A percentile compares a stretch with the other conserved stretches of the same genome.
Conservation (phyloP, 64 coral and sea anemone species). For the Porites lutea region DNA sequence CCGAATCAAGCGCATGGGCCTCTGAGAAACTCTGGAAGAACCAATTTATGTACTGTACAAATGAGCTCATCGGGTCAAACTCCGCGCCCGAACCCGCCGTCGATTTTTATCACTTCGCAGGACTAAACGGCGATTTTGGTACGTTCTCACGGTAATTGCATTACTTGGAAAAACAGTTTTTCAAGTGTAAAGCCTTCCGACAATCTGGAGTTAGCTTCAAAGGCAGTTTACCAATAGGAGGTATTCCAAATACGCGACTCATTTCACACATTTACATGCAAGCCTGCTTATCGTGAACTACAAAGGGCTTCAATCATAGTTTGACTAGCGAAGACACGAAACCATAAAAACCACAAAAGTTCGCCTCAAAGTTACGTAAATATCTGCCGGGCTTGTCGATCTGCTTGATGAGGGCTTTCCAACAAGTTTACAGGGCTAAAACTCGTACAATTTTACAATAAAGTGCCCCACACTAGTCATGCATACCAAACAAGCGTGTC, state of each 20-base stretch:
- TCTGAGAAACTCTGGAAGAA: not conserved
- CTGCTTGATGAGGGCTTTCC: not conserved
- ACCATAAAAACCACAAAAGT: conserved; percentile 14
- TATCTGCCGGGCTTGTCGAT: not conserved
- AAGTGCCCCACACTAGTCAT: conserved; percentile 20
- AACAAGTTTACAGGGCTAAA: conserved; percentile 9
- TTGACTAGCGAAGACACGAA: conserved; percentile 50
- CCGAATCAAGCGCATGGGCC: no score
- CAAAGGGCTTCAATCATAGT: conserved; percentile 27
- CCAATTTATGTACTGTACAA: conserved; percentile 29
- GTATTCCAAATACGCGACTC: conserved; percentile 59
- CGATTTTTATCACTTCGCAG: not conserved
- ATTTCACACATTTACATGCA: conserved; percentile 50
- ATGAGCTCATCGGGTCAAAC: not conserved
- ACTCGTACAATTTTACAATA: conserved; percentile 6
- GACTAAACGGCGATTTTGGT: conserved; percentile 4
- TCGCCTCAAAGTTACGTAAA: not conserved
- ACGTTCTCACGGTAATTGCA: not conserved
- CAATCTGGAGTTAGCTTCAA: not conserved
- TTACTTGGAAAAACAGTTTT: conserved; percentile 30
- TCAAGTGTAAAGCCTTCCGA: conserved; percentile 5
- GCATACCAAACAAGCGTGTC: conserved; percentile 22
- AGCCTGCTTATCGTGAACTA: conserved; percentile 43
- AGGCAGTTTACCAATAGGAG: conserved; percentile 45
- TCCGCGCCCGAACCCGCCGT: not conserved